These are phyloP conservation scores for Myotis brandtii DNA, from an alignment of 2,113 vertebrate species.

Conservation along the genomic window DNA sequence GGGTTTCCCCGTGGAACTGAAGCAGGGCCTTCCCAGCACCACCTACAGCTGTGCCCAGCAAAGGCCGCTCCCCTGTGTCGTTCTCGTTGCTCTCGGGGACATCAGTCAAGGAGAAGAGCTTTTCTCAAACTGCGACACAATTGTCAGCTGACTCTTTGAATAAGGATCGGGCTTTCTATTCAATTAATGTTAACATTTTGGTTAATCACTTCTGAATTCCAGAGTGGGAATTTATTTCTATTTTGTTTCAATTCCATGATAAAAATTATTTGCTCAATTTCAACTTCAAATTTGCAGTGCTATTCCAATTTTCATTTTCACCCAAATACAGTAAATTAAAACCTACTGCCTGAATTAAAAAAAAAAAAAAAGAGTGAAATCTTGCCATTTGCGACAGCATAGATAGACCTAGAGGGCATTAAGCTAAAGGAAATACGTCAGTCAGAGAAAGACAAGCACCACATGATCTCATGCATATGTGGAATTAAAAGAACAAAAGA, in stretches of 20 bases:
- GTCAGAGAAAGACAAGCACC: too few species aligned
- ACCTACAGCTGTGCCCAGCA: too few species aligned
- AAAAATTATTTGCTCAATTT: not conserved
- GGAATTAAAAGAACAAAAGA: too few species aligned
- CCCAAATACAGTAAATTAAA: slow-evolving; percentile 24
- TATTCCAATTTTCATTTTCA: slow-evolving; percentile 44
- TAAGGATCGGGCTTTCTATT: not conserved
- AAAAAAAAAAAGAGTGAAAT: too few species aligned
- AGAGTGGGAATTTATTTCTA: slow-evolving; percentile 9
- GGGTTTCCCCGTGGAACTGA: slow-evolving; percentile 92
- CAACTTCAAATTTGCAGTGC: not conserved
- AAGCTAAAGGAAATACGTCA: too few species aligned
- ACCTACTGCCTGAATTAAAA: too few species aligned
- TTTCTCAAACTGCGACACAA: slow-evolving; percentile 96
- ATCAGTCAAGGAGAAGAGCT: slow-evolving; percentile 94
- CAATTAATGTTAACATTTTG: not conserved
- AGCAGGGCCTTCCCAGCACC: not conserved
- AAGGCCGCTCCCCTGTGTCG: slow-evolving; percentile 91
- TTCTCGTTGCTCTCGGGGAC: slow-evolving; percentile 92
- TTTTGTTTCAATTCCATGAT: not conserved
- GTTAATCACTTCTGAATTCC: not conserved
- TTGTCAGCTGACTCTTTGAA: slow-evolving; percentile 86
- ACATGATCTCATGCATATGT: too few species aligned
- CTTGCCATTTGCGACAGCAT: too few species aligned
- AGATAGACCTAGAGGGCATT: too few species aligned